Base-by-base conservation (phyloP, 2,888 invertebrate genomes). In the Dromius quadrimaculatus region DNA sequence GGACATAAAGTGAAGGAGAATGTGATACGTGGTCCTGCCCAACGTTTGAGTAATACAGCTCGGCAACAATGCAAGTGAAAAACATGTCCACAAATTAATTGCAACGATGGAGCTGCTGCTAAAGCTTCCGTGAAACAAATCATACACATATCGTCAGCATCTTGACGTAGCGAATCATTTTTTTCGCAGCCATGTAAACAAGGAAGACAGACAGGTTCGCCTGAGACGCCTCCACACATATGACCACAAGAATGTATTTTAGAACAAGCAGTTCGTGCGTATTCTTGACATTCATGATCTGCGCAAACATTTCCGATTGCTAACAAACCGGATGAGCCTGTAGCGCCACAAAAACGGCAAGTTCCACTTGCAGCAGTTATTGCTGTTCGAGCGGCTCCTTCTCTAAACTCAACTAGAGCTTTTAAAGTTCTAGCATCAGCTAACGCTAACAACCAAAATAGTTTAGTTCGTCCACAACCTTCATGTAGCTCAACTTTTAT, bases 121-220 rank as follows among this genome's bases (percentile, higher is more conserved):
- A 98, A 84, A 0, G 98, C 96, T 81, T 98, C 98, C 0, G 97
- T 96, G 83, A 98, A 98, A 82, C 98, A 98, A 76, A 98, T 95
- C 95, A 98, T 98, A 83, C 98, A 98, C 95, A 98, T 97, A 81
- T 98, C 98, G 78, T 98, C 98, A 0, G 95, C 95, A 81, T 98
- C 98, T 82, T 98, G 98, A 11, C 94, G 91, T 61, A 98, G 85
- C 66, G 74, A 77, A 76, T 80, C 75, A 6, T 82, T 81, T 0
- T 83, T 78, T 11, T 84, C 84, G 79, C 97, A 97, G 1, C 96
- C 92, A 77, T 92, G 91, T 74, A 98, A 84, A 79, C 98, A 98
- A 0, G 97, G 96, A 75, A 98, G 84, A 79, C 98, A 98, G 61
- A 84, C 83, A 5, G 86, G 84, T 83, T 98, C 98, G 74, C 90